Evolutionary conservation across 1,140 invertebrate species (phyloP).

Genomic region (Kradibia gibbosae): DNA sequence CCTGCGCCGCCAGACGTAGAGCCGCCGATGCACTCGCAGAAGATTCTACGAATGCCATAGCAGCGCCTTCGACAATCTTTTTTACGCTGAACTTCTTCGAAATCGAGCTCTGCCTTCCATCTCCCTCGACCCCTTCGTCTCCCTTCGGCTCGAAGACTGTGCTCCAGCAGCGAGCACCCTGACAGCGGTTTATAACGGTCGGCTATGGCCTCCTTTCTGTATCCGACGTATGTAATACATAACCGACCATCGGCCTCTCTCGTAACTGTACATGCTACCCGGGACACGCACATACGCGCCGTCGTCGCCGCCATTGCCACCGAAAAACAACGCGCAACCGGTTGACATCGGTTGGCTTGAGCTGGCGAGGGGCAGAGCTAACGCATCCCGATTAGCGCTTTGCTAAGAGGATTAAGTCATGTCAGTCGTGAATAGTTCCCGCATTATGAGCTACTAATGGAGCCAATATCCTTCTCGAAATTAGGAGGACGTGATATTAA

Average conservation of each 20-base stretch:
- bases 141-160: too few species aligned
- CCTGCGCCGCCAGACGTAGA: background rate
- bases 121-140: background rate
- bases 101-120: background rate
- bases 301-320: too few species aligned
- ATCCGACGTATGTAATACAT: background rate
- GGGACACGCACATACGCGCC: background rate
- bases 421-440: too few species aligned
- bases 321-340: constrained; percentile 7
- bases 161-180: too few species aligned
- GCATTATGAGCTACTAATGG: too few species aligned
- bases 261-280: constrained; percentile 13
- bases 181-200: constrained; percentile 2
- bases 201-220: background rate
- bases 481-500: too few species aligned
- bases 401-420: too few species aligned
- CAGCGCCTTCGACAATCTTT: background rate
- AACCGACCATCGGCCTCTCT: background rate
- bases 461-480: too few species aligned
- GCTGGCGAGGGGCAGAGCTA: background rate
- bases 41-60: constrained; percentile 6
- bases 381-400: background rate
- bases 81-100: background rate
- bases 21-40: background rate
- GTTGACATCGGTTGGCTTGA: background rate